Evolutionary conservation across 2,888 invertebrate species (phyloP).

Genomic region (Chalcis sispes): DNA sequence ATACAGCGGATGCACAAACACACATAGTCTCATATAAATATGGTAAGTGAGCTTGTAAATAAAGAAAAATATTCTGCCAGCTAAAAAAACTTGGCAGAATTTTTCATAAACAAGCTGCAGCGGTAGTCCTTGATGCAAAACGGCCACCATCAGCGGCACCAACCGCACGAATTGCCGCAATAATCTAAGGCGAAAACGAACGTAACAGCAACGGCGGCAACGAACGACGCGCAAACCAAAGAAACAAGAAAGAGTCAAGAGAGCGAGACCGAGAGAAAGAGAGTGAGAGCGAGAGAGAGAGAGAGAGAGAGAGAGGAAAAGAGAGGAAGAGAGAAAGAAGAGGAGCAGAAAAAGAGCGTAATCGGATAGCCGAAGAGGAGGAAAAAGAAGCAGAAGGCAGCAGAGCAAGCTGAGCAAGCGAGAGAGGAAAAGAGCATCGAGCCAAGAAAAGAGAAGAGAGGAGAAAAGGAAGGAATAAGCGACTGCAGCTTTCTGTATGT

Average conservation of each 20-base stretch:
- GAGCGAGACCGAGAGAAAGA: slow-evolving; percentile 15
- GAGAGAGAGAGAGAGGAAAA: slow-evolving; percentile 36
- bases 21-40: no score
- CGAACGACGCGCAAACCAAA: slow-evolving; percentile 15
- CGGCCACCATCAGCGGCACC: background rate
- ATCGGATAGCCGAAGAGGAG: slow-evolving; percentile 53
- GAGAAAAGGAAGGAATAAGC: slow-evolving; percentile 10
- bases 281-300: slow-evolving; percentile 38
- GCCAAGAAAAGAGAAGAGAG: background rate
- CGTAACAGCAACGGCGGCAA: no score
- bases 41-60: no score
- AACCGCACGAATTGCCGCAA: slow-evolving; percentile 43
- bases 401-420: slow-evolving; percentile 7
- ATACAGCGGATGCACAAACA: no score
- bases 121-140: slow-evolving; percentile 21
- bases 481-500: no score
- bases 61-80: slow-evolving; percentile 8
- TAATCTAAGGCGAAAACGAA: slow-evolving; percentile 50
- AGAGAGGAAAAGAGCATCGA: slow-evolving; percentile 1
- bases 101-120: slow-evolving; percentile 22
- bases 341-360: slow-evolving; percentile 53
- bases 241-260: no score
- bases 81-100: slow-evolving; percentile 13
- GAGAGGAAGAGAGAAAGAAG: slow-evolving; percentile 23
- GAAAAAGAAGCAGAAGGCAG: slow-evolving; percentile 6